phyloP scores from a whole-genome alignment of 2,888 invertebrate genomes.

The Rotaria macrura region DNA sequence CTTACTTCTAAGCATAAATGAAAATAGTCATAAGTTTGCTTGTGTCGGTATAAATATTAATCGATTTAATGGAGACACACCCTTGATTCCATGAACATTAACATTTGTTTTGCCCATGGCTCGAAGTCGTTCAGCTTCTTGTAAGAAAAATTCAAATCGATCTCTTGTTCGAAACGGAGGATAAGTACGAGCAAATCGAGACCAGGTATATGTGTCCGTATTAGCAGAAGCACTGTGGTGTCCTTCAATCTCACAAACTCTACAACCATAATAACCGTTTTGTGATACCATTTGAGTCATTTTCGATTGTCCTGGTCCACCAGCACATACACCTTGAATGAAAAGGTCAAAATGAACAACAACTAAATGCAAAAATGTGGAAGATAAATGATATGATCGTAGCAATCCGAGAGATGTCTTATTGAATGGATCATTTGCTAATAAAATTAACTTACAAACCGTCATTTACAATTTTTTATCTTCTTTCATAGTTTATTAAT shows the following conservation, averaged over 20 bases:
- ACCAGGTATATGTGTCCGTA: background rate
- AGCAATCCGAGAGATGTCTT: background rate
- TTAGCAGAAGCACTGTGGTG: background rate
- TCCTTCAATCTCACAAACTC: background rate
- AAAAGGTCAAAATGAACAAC: background rate
- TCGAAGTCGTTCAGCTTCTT: background rate
- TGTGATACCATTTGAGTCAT: background rate
- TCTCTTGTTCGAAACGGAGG: background rate
- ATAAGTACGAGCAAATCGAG: background rate
- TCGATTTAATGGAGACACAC: background rate
- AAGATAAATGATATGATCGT: background rate
- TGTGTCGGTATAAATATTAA: background rate
- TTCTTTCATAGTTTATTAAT: too few relatives aligned
- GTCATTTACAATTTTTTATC: too few relatives aligned
- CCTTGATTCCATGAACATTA: background rate
- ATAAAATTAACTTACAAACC: too few relatives aligned
- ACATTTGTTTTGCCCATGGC: background rate
- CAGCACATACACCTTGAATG: background rate
- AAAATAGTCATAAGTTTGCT: background rate
- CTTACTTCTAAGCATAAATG: background rate
- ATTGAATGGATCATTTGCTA: too few relatives aligned
- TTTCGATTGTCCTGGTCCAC: constrained; percentile 1
- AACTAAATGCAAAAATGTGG: too few relatives aligned
- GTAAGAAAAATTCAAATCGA: background rate
- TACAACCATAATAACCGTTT: background rate